Evolutionary conservation across 2,797 vertebrate genomes (phyloP).

Genomic region (Lophotriccus pileatus): DNA sequence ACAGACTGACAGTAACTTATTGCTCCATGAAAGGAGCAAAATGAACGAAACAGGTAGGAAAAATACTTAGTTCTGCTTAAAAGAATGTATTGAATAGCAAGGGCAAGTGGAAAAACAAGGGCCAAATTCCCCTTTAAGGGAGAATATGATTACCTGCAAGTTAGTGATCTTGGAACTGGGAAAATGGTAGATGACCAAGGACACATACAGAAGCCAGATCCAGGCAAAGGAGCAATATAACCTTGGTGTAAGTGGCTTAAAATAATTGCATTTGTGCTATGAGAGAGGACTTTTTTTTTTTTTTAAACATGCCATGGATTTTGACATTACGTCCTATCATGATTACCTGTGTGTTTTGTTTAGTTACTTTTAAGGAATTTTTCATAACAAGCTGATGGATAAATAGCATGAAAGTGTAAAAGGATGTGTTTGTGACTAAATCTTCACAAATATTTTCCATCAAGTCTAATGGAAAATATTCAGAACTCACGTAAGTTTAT

Average conservation of each 20-base stretch:
- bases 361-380: neutral
- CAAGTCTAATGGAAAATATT: neutral
- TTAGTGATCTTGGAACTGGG: neutral
- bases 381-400: neutral
- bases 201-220: neutral
- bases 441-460: neutral
- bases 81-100: neutral
- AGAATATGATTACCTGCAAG: neutral
- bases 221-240: neutral
- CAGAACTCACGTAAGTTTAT: neutral
- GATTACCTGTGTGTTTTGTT: neutral
- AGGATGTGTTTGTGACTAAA: neutral
- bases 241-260: neutral
- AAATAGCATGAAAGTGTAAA: neutral
- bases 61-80: neutral
- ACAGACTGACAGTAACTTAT: neutral
- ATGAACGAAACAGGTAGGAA: neutral
- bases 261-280: neutral
- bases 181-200: neutral
- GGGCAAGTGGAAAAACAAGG: neutral
- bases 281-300: neutral
- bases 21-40: neutral
- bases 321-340: neutral
- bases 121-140: neutral
- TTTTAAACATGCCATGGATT: neutral